Conservation (phyloP, 92 coral and sea anemone genomes). For the Umimayanthus chanpuru region DNA sequence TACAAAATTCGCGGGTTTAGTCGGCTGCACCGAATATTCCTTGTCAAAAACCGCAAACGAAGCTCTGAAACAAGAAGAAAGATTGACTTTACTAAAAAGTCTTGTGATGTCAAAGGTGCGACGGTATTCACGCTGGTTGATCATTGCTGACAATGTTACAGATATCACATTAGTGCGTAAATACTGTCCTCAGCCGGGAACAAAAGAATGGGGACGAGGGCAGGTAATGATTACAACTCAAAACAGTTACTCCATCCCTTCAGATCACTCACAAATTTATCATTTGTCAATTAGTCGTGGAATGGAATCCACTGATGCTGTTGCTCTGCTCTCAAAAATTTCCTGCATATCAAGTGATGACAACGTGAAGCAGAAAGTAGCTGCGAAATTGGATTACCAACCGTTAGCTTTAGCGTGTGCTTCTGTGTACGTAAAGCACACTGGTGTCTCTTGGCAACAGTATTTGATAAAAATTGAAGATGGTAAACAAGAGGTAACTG, state of each 20-base stretch:
- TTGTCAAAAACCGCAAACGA: background rate
- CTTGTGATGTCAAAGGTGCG: slow-evolving; percentile 27
- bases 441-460: background rate
- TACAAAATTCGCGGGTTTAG: slow-evolving; percentile 23
- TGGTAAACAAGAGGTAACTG: slow-evolving; percentile 8
- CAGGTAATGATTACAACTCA: too few species aligned
- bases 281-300: background rate
- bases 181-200: slow-evolving; percentile 36
- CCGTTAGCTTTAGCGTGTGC: slow-evolving; percentile 59
- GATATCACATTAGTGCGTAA: background rate
- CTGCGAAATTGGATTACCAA: slow-evolving; percentile 45
- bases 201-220: slow-evolving; percentile 36
- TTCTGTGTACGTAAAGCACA: slow-evolving; percentile 24
- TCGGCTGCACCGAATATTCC: slow-evolving; percentile 42
- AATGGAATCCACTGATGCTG: background rate
- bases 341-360: background rate
- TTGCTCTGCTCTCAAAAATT: background rate
- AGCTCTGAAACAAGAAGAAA: slow-evolving; percentile 9
- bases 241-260: too few species aligned
- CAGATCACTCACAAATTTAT: background rate
- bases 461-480: background rate
- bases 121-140: slow-evolving; percentile 49
- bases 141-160: background rate
- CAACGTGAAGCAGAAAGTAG: slow-evolving; percentile 2
- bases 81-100: slow-evolving; percentile 33